These are phyloP conservation scores for Drosophila acutilabella DNA, from an alignment of 2,888 invertebrate genomes.

Conservation along the genomic window DNA sequence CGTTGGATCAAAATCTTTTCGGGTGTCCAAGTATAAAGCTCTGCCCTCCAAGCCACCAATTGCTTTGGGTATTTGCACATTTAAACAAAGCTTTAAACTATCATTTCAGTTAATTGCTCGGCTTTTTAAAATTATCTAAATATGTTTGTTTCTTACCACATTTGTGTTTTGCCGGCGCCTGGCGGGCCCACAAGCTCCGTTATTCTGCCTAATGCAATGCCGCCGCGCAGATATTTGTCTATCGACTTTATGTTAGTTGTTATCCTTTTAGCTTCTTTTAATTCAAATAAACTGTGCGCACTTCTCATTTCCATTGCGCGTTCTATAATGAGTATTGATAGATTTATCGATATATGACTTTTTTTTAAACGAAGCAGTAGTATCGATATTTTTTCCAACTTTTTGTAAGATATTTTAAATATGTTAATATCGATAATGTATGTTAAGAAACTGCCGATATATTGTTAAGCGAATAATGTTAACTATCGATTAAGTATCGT, in stretches of 20 bases:
- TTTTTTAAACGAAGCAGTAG: too few species aligned
- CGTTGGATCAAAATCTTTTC: conserved; percentile 50
- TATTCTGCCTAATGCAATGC: conserved; percentile 47
- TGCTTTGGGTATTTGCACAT: conserved; percentile 53
- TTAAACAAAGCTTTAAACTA: conserved; percentile 60
- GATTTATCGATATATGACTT: too few species aligned
- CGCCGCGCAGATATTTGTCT: conserved; percentile 52
- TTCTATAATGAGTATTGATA: too few species aligned
- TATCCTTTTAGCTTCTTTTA: conserved; percentile 29
- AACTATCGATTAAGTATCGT: too few species aligned
- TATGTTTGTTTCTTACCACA: conserved; percentile 46
- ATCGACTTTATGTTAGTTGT: conserved; percentile 38
- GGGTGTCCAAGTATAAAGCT: conserved; percentile 63
- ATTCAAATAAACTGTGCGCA: background rate
- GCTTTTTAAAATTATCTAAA: background rate
- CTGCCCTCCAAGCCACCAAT: conserved; percentile 46
- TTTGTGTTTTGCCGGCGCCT: conserved; percentile 59
- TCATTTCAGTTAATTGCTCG: background rate
- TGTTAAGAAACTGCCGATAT: too few species aligned
- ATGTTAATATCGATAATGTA: too few species aligned
- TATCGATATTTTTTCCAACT: too few species aligned
- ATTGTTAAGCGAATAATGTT: too few species aligned
- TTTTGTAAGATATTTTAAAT: too few species aligned
- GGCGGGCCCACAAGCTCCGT: conserved; percentile 62
- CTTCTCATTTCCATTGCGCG: conserved; percentile 18